These are phyloP conservation scores for Eutrigla gurnardus DNA, from an alignment of 2,797 vertebrate genomes.

Conservation along the genomic window DNA sequence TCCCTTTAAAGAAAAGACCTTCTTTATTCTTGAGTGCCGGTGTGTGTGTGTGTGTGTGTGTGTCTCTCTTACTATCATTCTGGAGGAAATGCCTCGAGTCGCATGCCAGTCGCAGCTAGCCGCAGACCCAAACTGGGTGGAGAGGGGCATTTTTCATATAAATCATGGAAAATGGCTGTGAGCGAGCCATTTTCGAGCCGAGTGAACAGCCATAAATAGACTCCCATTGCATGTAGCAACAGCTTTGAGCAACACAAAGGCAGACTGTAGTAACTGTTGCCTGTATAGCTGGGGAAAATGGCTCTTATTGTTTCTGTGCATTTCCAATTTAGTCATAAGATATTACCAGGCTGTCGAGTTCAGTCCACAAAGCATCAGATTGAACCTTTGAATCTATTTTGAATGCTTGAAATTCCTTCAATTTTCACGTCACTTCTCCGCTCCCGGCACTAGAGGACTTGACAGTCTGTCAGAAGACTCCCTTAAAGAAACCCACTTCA, in stretches of 20 bases:
- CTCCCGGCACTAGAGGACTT: conserved; percentile 27
- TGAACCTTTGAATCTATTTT: conserved; percentile 17
- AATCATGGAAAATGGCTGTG: conserved; percentile 79
- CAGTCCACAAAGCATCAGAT: conserved; percentile 22
- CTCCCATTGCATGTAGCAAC: conserved; percentile 68
- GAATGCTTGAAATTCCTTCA: conserved; percentile 30
- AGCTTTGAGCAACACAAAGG: conserved; percentile 77
- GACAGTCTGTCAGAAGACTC: conserved; percentile 25
- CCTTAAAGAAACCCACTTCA: conserved; percentile 32
- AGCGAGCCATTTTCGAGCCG: conserved; percentile 63
- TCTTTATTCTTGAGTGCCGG: conserved; percentile 68
- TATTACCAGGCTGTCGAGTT: conserved; percentile 47
- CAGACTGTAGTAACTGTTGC: conserved; percentile 61
- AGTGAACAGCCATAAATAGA: conserved; percentile 76
- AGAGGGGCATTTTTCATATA: conserved; percentile 79
- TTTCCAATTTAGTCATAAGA: conserved; percentile 57
- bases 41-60: conserved; percentile 51
- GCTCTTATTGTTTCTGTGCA: conserved; percentile 52
- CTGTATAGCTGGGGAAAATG: conserved; percentile 49
- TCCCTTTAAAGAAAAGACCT: conserved; percentile 49
- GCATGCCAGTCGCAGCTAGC: conserved; percentile 77
- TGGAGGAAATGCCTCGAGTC: conserved; percentile 78
- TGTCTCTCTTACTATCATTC: conserved; percentile 75
- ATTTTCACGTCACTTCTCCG: conserved; percentile 23
- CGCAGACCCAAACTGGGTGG: conserved; percentile 76